phyloP scores from a whole-genome alignment of 1,140 invertebrate genomes.

The Limonius californicus region DNA sequence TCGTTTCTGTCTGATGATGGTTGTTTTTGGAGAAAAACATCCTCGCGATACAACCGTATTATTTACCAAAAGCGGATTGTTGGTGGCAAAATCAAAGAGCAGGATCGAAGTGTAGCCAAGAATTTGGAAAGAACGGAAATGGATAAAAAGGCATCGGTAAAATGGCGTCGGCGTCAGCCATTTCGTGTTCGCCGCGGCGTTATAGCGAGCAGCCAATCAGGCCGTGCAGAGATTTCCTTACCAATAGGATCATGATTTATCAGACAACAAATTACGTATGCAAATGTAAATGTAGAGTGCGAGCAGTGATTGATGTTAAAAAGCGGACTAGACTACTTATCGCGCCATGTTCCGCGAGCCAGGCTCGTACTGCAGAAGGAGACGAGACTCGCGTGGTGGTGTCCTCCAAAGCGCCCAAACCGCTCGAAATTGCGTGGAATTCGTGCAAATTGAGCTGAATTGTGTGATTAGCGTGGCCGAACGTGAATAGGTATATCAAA shows the following conservation, averaged over 20 bases:
- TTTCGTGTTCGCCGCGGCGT: not conserved
- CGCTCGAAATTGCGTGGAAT: not conserved
- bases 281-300: conserved; percentile 7
- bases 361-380: not conserved
- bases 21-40: too few species aligned
- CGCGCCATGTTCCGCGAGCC: conserved; percentile 6
- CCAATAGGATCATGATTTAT: conserved; percentile 7
- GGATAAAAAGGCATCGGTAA: not conserved
- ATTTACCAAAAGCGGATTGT: too few species aligned
- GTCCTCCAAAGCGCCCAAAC: not conserved
- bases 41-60: too few species aligned
- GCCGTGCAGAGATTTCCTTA: conserved; percentile 8
- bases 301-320: conserved; percentile 10
- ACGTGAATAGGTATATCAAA: conserved; percentile 8
- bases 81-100: not conserved
- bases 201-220: conserved; percentile 1
- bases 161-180: conserved; percentile 4
- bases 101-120: too few species aligned
- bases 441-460: not conserved
- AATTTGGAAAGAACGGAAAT: too few species aligned
- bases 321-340: conserved; percentile 7
- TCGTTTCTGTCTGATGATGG: too few species aligned
- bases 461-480: not conserved
- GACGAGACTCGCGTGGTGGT: not conserved
- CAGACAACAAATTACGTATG: conserved; percentile 9